Percentiles rank a stretch among this genome's conserved stretches.
phyloP scores from a whole-genome alignment of 2,113 vertebrate species.

The Riparia riparia region DNA sequence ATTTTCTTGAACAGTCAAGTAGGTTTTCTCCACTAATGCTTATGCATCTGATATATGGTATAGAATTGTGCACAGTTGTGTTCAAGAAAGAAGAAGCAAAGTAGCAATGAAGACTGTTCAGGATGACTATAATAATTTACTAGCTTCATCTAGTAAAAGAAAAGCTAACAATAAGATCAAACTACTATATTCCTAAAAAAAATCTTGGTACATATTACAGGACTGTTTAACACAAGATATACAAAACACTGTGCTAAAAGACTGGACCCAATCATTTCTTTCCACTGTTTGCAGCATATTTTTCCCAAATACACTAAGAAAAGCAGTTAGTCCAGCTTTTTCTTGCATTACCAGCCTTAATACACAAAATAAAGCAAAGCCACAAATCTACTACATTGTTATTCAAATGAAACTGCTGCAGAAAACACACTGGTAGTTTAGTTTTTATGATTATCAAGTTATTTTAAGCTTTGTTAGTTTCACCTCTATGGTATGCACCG shows the following conservation, averaged over 20 bases:
- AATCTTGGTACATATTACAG: background rate
- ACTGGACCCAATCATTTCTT: rapidly evolving
- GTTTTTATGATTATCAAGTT: background rate
- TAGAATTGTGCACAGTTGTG: background rate
- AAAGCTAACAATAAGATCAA: background rate
- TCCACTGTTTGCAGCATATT: background rate
- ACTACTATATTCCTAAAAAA: background rate
- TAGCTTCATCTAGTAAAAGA: background rate
- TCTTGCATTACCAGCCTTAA: background rate
- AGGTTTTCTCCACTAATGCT: background rate
- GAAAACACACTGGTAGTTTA: background rate
- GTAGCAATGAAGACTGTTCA: background rate
- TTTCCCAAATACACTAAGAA: background rate
- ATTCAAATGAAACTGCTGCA: background rate
- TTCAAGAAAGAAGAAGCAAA: background rate
- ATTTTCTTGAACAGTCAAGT: background rate
- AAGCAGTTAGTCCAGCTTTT: background rate
- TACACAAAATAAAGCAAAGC: background rate
- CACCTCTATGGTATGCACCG: background rate
- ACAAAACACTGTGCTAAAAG: background rate
- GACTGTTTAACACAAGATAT: background rate
- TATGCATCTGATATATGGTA: background rate
- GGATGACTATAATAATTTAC: background rate
- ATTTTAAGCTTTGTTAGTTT: background rate
- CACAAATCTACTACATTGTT: background rate